These are phyloP conservation scores for Sesamia inferens DNA, from an alignment of 2,888 invertebrate genomes.

Conservation along the genomic window DNA sequence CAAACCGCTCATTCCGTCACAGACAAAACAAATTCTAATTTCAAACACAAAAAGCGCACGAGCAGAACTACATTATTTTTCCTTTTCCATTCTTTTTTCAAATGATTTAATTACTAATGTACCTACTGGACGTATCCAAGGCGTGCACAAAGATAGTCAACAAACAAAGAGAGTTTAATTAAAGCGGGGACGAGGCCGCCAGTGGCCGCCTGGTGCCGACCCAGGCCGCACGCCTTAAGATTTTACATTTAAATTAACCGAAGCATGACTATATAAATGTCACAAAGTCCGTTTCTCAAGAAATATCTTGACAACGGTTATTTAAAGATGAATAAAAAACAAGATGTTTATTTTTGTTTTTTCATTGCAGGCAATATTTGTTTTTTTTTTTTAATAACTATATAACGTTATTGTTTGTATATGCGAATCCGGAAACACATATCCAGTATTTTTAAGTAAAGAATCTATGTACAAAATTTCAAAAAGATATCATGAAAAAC, in stretches of 20 bases:
- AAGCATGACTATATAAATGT: slow-evolving; percentile 62
- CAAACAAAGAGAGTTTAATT: slow-evolving; percentile 68
- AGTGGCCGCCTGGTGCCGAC: slow-evolving; percentile 41
- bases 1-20: slow-evolving; percentile 3
- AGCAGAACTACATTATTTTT: slow-evolving; percentile 38
- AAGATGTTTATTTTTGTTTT: slow-evolving; percentile 34
- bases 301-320: slow-evolving; percentile 45
- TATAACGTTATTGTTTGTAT: too few relatives aligned
- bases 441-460: too few relatives aligned
- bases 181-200: slow-evolving; percentile 51
- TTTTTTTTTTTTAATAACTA: too few relatives aligned
- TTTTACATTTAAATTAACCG: slow-evolving; percentile 69
- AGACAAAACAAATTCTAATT: slow-evolving; percentile 32
- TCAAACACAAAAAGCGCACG: slow-evolving; percentile 44
- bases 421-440: too few relatives aligned
- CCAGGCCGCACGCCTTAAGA: slow-evolving; percentile 62
- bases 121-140: slow-evolving; percentile 51
- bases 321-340: slow-evolving; percentile 33
- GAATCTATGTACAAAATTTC: too few relatives aligned
- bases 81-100: slow-evolving; percentile 55
- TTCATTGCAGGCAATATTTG: too few relatives aligned
- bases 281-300: slow-evolving; percentile 48
- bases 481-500: too few relatives aligned
- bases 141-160: slow-evolving; percentile 60
- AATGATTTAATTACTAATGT: slow-evolving; percentile 65